These are phyloP conservation scores for Acanthis flammea DNA, from an alignment of 2,797 vertebrate species.

Conservation along the genomic window DNA sequence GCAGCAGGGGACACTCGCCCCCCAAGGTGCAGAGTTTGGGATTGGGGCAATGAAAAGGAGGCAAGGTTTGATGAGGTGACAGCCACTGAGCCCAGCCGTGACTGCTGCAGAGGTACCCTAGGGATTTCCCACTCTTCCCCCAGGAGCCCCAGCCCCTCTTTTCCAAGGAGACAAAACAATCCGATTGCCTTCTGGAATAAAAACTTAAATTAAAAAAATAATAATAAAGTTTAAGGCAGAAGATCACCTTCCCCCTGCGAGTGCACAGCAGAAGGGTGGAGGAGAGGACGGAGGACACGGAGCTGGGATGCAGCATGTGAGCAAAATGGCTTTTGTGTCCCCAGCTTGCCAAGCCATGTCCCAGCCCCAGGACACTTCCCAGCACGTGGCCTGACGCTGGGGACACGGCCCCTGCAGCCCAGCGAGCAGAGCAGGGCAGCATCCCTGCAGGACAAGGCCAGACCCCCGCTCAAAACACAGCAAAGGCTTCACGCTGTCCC, in stretches of 20 bases:
- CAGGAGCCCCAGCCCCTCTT: neutral
- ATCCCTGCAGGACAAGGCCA: neutral
- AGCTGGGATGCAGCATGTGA: accelerated
- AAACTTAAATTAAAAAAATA: neutral
- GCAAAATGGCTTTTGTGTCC: neutral
- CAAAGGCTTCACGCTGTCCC: neutral
- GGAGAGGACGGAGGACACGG: neutral
- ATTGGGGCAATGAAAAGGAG: neutral
- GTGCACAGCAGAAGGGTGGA: neutral
- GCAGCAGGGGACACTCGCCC: accelerated
- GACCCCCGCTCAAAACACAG: neutral
- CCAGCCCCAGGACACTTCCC: neutral
- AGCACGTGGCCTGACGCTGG: accelerated
- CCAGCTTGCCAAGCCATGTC: accelerated
- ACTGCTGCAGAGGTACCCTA: neutral
- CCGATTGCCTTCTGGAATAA: neutral
- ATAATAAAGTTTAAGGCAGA: neutral
- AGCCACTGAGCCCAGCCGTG: neutral
- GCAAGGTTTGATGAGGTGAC: neutral
- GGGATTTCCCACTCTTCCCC: neutral
- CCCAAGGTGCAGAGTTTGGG: neutral
- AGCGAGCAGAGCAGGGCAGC: neutral
- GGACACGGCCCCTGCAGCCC: neutral
- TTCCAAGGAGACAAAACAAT: neutral
- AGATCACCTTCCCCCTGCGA: neutral